Conservation (phyloP, 2,113 vertebrate species). For the Tupaia tana region DNA sequence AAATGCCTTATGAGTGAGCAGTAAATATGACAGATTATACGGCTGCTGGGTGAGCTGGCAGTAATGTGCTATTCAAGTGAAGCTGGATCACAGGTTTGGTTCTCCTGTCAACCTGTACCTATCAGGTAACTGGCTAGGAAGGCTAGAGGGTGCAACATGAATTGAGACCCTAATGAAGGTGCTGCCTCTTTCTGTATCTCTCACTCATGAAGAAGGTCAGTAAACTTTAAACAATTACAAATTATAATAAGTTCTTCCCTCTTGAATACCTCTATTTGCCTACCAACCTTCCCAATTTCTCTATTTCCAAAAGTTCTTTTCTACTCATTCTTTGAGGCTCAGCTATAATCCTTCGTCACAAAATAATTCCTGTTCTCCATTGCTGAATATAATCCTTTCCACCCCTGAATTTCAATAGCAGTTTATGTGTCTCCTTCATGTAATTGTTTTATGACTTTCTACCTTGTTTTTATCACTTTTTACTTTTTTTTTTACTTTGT, state of each 20-base stretch:
- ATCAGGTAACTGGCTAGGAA: too few species aligned
- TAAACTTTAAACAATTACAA: background rate
- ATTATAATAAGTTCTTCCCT: background rate
- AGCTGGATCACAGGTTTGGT: too few species aligned
- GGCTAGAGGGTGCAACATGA: too few species aligned
- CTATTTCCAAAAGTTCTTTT: background rate
- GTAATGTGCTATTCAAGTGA: too few species aligned
- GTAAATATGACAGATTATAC: background rate
- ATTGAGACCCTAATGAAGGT: too few species aligned
- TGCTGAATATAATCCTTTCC: background rate
- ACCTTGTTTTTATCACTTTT: background rate
- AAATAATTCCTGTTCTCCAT: background rate
- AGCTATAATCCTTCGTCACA: background rate
- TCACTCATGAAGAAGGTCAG: too few species aligned
- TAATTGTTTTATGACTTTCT: background rate
- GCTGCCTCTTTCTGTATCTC: too few species aligned
- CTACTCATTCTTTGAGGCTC: background rate
- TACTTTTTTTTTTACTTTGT: background rate
- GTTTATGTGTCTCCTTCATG: conserved; percentile 14
- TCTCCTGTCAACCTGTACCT: too few species aligned
- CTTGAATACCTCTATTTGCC: background rate
- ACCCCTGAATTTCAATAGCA: background rate
- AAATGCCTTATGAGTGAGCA: background rate
- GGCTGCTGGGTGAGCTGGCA: too few species aligned
- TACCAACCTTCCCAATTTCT: too few species aligned